phyloP scores from a whole-genome alignment of 2,113 vertebrate species.

The Epinephelus cyanopodus region DNA sequence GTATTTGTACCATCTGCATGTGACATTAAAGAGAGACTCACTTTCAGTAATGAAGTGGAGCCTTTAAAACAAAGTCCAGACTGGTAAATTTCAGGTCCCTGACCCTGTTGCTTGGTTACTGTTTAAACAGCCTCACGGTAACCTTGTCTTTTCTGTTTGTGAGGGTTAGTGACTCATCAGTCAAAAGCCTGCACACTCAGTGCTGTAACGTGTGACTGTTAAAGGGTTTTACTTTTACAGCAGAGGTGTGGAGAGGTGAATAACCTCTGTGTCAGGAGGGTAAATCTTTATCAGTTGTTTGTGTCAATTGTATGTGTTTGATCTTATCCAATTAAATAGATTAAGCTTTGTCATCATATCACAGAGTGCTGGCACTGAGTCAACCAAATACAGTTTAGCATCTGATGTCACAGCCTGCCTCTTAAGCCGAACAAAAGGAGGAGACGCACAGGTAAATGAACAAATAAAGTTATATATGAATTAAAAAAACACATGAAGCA shows the following conservation, averaged over 20 bases:
- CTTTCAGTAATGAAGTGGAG: constrained; percentile 4
- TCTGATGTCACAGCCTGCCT: too few species aligned
- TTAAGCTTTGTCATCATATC: too few species aligned
- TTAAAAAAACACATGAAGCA: too few species aligned
- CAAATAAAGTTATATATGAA: too few species aligned
- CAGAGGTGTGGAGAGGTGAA: constrained; percentile 49
- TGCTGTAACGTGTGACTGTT: not conserved
- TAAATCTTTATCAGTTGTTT: too few species aligned
- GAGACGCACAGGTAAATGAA: too few species aligned
- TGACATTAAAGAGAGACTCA: not conserved
- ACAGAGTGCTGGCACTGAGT: too few species aligned
- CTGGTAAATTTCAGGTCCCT: constrained; percentile 53
- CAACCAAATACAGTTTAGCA: too few species aligned
- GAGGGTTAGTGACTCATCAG: constrained; percentile 63
- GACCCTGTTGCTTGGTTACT: constrained; percentile 66
- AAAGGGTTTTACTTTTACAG: constrained; percentile 48
- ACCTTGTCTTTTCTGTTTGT: constrained; percentile 49
- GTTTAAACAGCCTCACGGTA: constrained; percentile 69
- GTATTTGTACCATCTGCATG: not conserved
- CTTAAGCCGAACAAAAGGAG: too few species aligned
- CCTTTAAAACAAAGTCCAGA: constrained; percentile 41
- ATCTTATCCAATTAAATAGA: too few species aligned
- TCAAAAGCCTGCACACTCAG: constrained; percentile 64
- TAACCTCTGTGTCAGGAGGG: constrained; percentile 15
- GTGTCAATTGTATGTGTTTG: too few species aligned